Base-by-base conservation (phyloP, 1,140 invertebrate species). In the Lepidotrigona ventralis region DNA sequence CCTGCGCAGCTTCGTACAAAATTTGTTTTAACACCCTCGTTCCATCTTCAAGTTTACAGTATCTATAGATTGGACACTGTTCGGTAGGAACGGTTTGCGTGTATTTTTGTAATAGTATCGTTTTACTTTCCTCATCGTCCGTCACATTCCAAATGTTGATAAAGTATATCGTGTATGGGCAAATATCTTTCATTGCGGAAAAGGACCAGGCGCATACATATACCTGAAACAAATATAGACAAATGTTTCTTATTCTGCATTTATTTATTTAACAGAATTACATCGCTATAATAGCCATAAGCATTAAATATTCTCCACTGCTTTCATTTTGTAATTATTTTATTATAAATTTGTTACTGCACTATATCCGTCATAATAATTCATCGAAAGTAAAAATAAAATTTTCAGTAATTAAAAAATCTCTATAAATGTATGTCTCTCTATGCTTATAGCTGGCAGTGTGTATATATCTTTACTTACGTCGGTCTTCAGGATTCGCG, bases 101-200 rank as follows among this genome's bases (percentile, higher is more conserved):
- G 54, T 69, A 66, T 73, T 73, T 89, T 69, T 58, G 21, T 56
- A 85, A 19, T 23, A 46, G 72, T 51, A 74, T 89, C 5, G 46
- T 68, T n/a, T 80, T 84, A 12, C 66, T 73, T 1, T 91, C 71
- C 23, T 90, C 71, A 11, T 90, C 73, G 19, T 90, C 63, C 11
- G 56, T 79, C 12, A 91, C 46, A 12, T 54, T 81, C 92, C 92
- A 94, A 1, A 90, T 76, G 54, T 92, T 86, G 23, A 77, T 26
- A 53, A 94, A 93, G 71, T 93, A 94, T 5, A 90, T 87, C 21
- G 81, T 56, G 26, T 89, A 88, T 17, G 87, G 68, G 17, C 63
- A 70, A 12, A 78, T 85, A 15, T 81, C 53, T 3, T 1, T 54
- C 46, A 85, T 60, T 2, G 21, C 78, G 14, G 78, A 78, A 2